A percentile compares a stretch with the other conserved stretches of the same genome.
Evolutionary conservation across 2,888 invertebrate genomes (phyloP).

Genomic region (Acleris literana): DNA sequence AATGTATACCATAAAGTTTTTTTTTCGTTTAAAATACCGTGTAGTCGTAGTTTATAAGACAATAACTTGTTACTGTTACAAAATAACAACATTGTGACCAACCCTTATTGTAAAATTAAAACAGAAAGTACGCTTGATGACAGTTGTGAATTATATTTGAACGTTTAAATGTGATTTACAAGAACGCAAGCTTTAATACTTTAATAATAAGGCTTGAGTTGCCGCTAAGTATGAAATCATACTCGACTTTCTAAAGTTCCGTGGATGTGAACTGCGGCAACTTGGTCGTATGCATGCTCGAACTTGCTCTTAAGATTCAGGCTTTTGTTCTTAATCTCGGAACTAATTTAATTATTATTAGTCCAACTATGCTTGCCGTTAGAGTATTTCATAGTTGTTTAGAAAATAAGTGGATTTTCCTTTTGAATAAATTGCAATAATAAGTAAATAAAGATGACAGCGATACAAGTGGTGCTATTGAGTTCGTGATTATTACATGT

Average conservation of each 20-base stretch:
- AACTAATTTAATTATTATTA: constrained; percentile 28
- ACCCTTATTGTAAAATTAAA: neutral
- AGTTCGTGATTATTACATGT: too few species aligned
- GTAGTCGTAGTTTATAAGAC: too few species aligned
- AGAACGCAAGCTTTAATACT: constrained; percentile 10
- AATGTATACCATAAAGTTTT: too few species aligned
- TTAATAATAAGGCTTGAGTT: constrained; percentile 25
- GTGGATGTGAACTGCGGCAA: constrained; percentile 29
- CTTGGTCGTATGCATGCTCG: constrained; percentile 25
- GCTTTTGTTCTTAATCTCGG: constrained; percentile 28
- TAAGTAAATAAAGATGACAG: too few species aligned
- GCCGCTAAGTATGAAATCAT: constrained; percentile 30
- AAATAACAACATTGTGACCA: too few species aligned
- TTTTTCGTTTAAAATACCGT: too few species aligned
- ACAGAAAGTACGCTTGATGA: neutral
- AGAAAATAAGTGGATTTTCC: too few species aligned
- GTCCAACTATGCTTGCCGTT: neutral
- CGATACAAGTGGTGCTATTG: too few species aligned
- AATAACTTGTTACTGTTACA: too few species aligned
- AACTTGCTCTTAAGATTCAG: constrained; percentile 18
- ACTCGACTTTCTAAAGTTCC: constrained; percentile 30
- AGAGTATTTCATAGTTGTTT: too few species aligned
- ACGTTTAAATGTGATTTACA: neutral
- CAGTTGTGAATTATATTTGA: too few species aligned
- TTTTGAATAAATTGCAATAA: too few species aligned